phyloP scores from a whole-genome alignment of 2,888 invertebrate genomes.

The Isotomurus palustris region DNA sequence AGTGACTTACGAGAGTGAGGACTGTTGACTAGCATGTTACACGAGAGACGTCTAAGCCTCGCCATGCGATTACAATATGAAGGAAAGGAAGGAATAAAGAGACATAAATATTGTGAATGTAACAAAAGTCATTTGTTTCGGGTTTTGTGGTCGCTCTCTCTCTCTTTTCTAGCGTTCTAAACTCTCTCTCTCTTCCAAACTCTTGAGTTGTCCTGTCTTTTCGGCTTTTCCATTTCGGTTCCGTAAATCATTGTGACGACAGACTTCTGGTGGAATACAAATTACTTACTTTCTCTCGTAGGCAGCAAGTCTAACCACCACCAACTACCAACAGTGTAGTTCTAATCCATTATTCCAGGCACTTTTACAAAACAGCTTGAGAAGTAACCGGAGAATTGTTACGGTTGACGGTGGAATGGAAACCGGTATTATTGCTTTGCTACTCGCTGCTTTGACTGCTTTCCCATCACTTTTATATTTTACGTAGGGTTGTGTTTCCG shows the following conservation, averaged over 20 bases:
- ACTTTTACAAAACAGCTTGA: constrained; percentile 12
- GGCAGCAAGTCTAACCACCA: neutral
- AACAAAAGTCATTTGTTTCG: constrained; percentile 23
- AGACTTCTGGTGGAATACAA: constrained; percentile 38
- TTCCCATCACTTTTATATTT: too few species aligned
- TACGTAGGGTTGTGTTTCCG: too few species aligned
- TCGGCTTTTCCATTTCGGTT: constrained; percentile 24
- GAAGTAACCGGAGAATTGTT: too few species aligned
- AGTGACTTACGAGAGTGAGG: too few species aligned
- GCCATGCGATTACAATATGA: too few species aligned
- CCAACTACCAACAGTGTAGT: constrained; percentile 1
- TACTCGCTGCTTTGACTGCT: too few species aligned
- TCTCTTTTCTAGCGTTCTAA: neutral
- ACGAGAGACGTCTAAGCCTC: too few species aligned
- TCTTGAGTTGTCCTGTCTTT: constrained; percentile 20
- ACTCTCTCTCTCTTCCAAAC: neutral
- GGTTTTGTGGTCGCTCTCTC: constrained; percentile 15
- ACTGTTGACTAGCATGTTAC: too few species aligned
- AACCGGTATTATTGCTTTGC: too few species aligned
- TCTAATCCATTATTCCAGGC: constrained; percentile 11
- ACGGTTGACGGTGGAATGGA: too few species aligned
- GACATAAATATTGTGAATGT: constrained; percentile 22
- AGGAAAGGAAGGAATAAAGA: constrained; percentile 4
- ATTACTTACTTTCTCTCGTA: constrained; percentile 27
- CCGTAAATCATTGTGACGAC: constrained; percentile 41